phyloP scores from a whole-genome alignment of 64 coral and sea anemone species.

The Montipora cactus region DNA sequence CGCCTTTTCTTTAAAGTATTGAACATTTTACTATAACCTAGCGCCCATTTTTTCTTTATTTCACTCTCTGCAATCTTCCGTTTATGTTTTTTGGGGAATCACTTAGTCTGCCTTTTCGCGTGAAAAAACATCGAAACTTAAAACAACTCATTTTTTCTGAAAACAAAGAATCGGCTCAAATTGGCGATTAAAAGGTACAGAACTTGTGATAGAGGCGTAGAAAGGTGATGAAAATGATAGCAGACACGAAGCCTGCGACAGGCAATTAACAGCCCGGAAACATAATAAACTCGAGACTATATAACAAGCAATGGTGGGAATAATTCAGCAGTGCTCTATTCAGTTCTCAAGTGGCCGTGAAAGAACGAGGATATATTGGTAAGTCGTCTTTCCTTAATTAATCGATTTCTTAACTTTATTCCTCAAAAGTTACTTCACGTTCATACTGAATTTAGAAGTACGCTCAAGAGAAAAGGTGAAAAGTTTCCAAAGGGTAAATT shows the following conservation, averaged over 20 bases:
- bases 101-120: background rate
- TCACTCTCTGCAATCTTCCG: background rate
- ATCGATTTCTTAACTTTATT: background rate
- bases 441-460: background rate
- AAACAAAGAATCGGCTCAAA: background rate
- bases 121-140: conserved; percentile 1
- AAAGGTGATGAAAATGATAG: background rate
- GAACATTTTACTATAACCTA: background rate
- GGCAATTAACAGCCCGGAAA: conserved; percentile 31
- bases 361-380: background rate
- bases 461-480: background rate
- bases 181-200: conserved; percentile 4
- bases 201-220: background rate
- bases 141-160: background rate
- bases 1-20: background rate
- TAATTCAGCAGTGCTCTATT: background rate
- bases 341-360: background rate
- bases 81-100: background rate
- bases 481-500: no score
- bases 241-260: conserved; percentile 13
- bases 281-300: background rate
- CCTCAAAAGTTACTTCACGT: no score
- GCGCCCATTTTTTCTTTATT: background rate
- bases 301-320: conserved; percentile 23
- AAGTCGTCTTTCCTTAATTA: background rate